A percentile compares a stretch with the other conserved stretches of the same genome.
Conservation (phyloP, 2,888 invertebrate species). For the Caenorhabditis angaria region DNA sequence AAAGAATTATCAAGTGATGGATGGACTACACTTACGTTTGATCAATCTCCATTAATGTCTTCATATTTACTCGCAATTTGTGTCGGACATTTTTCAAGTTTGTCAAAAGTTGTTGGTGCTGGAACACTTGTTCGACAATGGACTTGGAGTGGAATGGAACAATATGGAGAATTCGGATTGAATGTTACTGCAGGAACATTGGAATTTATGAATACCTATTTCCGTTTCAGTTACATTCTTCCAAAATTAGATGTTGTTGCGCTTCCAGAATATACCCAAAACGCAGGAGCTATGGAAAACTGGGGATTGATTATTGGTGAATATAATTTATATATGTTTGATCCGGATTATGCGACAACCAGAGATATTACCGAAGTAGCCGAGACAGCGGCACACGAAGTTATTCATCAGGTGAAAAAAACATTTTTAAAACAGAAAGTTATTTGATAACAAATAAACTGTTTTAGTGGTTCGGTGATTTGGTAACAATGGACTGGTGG, state of each 20-base stretch:
- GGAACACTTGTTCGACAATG: conserved; percentile 77
- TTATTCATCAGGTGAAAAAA: conserved; percentile 39
- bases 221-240: conserved; percentile 77
- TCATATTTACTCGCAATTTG: conserved; percentile 84
- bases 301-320: conserved; percentile 54
- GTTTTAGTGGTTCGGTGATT: conserved; percentile 60
- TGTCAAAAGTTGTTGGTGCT: conserved; percentile 23
- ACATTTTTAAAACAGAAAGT: conserved; percentile 6
- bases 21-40: conserved; percentile 40
- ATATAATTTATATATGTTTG: conserved; percentile 36
- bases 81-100: conserved; percentile 82
- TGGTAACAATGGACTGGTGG: conserved; percentile 59
- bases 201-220: conserved; percentile 82
- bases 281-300: conserved; percentile 53
- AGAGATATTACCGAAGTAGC: conserved; percentile 26
- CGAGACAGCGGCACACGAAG: conserved; percentile 51
- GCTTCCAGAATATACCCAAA: conserved; percentile 39
- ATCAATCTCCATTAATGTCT: conserved; percentile 74
- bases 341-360: conserved; percentile 43
- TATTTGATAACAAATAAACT: background rate
- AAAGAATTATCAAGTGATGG: conserved; percentile 18
- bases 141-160: conserved; percentile 79
- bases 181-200: conserved; percentile 52
- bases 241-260: conserved; percentile 44
- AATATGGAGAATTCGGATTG: conserved; percentile 73